Conservation (phyloP, 2,888 invertebrate species). For the Tuberolachnus salignus region DNA sequence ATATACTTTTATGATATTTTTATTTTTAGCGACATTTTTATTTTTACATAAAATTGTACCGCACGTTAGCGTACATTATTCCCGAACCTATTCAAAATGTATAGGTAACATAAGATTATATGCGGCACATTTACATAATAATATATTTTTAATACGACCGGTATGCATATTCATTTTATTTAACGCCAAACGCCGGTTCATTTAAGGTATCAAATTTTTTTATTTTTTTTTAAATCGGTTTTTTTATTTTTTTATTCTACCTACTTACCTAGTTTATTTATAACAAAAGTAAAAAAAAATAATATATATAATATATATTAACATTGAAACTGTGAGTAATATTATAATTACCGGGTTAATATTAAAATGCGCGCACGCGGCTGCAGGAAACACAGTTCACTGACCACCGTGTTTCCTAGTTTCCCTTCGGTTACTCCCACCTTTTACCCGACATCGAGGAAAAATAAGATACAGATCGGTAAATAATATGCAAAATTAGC, state of each 20-base stretch:
- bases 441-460: not conserved
- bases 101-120: not conserved
- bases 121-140: not conserved
- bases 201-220: constrained; percentile 12
- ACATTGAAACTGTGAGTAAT: constrained; percentile 43
- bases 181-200: not conserved
- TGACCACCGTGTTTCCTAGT: constrained; percentile 40
- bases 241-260: no score
- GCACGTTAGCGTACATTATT: no score
- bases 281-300: constrained; percentile 53
- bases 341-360: constrained; percentile 50
- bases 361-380: constrained; percentile 41
- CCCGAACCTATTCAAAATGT: no score
- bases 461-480: constrained; percentile 40
- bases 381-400: constrained; percentile 52
- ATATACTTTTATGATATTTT: no score
- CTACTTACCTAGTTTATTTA: not conserved
- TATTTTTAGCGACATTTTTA: no score
- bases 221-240: no score
- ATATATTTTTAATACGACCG: constrained; percentile 1
- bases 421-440: constrained; percentile 33
- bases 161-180: constrained; percentile 37
- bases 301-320: constrained; percentile 41
- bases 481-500: constrained; percentile 10
- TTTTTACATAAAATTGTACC: no score